Base-by-base conservation (phyloP, 1,140 invertebrate species). In the Euglossa dilemma region DNA sequence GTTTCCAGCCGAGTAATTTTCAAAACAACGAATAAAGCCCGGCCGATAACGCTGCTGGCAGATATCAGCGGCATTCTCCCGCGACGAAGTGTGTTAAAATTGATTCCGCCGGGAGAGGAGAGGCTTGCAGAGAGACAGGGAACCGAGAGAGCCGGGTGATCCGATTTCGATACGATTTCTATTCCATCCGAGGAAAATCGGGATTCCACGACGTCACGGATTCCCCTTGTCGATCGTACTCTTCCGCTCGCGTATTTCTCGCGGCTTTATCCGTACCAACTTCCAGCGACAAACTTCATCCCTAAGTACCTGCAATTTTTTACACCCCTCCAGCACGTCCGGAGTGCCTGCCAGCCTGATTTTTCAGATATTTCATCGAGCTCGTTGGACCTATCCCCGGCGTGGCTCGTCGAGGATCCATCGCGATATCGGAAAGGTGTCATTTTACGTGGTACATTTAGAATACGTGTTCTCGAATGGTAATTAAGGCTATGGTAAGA, bases 151-250 rank as follows among this genome's bases (percentile, higher is more conserved):
- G 57, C 14, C 20, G 61, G 45, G 47, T 63, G 81, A 83, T 83
- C 74, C 84, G 63, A 75, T 83, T 79, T 77, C 70, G 82, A 87
- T 87, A 78, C 82, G 86, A 86, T 87, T 83, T 80, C 72, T 83
- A 85, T 87, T 87, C 77, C 76, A 85, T 75, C 57, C 61, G 64
- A 45, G 23, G 36, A 59, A 72, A 76, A 72, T 61, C 72, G 59
- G 57, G n/a, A 69, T 69, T 69, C 45, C 25, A 9, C 67, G 67
- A 47, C 16, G 67, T 43, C 23, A 47, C 16, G 45, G 45, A 70
- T 67, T 69, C 66, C 45, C 23, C 36, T 23, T 36, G 43, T 45
- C 64, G 43, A 20, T 69, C 7, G 18, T 25, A 23, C 45, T 28
- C 18, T 61, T 14, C 18, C 7, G n/a, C 28, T 23, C 45, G 9